These are phyloP conservation scores for Drosophila arawakana DNA, from an alignment of 1,140 invertebrate species.

Conservation along the genomic window DNA sequence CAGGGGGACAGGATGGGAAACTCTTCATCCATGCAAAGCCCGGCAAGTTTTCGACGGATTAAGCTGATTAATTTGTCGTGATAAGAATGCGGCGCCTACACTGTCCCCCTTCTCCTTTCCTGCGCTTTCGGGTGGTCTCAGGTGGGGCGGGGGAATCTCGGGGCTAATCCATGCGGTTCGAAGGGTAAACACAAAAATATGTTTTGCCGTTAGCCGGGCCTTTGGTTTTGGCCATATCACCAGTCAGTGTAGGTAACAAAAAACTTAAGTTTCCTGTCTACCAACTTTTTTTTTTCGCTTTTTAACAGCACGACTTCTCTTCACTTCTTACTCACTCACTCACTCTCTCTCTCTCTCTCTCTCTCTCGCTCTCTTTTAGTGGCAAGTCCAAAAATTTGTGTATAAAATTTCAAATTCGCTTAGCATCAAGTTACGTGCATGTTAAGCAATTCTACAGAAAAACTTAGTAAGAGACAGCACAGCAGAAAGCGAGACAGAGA, in stretches of 20 bases:
- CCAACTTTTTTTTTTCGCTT: constrained; percentile 55
- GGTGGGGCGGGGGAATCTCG: constrained; percentile 2
- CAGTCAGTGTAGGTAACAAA: constrained; percentile 73
- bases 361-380: constrained; percentile 33
- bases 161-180: constrained; percentile 72
- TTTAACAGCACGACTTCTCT: constrained; percentile 25
- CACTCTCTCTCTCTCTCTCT: constrained; percentile 7
- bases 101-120: neutral
- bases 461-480: neutral
- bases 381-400: constrained; percentile 62
- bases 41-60: constrained; percentile 80
- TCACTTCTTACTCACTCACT: neutral
- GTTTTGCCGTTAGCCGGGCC: constrained; percentile 67
- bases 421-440: constrained; percentile 77
- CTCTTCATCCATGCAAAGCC: constrained; percentile 53
- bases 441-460: constrained; percentile 43
- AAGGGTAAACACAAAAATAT: constrained; percentile 81
- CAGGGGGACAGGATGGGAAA: neutral
- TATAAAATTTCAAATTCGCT: constrained; percentile 80
- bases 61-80: constrained; percentile 80
- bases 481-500: neutral
- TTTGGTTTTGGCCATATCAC: constrained; percentile 52
- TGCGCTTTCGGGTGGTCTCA: no score
- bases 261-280: constrained; percentile 80
- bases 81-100: constrained; percentile 73